Percentiles rank a stretch among this genome's conserved stretches.
Evolutionary conservation across 2,888 invertebrate genomes (phyloP).

Genomic region (Cerastoderma edule): DNA sequence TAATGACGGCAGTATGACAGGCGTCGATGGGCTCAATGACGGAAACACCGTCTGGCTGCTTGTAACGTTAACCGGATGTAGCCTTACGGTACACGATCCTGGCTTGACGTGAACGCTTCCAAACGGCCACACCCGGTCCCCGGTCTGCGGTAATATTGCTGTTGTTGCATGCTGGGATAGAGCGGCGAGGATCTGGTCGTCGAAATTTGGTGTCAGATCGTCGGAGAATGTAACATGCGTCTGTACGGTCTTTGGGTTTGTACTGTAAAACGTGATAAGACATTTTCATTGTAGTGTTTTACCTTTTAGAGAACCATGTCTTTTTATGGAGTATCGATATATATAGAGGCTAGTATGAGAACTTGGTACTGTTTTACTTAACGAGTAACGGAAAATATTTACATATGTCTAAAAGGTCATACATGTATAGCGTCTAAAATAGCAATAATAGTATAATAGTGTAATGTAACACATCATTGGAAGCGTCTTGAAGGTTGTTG

Average conservation of each 20-base stretch:
- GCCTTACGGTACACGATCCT: constrained; percentile 30
- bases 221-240: constrained; percentile 45
- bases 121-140: not conserved
- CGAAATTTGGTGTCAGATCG: constrained; percentile 30
- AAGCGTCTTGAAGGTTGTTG: too few species aligned
- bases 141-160: not conserved
- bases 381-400: too few species aligned
- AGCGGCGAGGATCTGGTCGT: not conserved
- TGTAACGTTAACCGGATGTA: constrained; percentile 53
- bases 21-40: constrained; percentile 37
- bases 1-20: constrained; percentile 34
- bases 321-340: too few species aligned
- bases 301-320: too few species aligned
- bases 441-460: too few species aligned
- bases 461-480: too few species aligned
- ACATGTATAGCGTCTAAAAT: too few species aligned
- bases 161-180: not conserved
- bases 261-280: constrained; percentile 17
- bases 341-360: too few species aligned
- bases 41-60: constrained; percentile 35
- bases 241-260: constrained; percentile 19
- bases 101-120: constrained; percentile 22
- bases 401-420: too few species aligned
- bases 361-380: too few species aligned
- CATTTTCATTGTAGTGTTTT: too few species aligned